Percentiles rank a stretch among this genome's conserved stretches.
phyloP scores from a whole-genome alignment of 1,140 invertebrate species.

The Theocolax elegans region DNA sequence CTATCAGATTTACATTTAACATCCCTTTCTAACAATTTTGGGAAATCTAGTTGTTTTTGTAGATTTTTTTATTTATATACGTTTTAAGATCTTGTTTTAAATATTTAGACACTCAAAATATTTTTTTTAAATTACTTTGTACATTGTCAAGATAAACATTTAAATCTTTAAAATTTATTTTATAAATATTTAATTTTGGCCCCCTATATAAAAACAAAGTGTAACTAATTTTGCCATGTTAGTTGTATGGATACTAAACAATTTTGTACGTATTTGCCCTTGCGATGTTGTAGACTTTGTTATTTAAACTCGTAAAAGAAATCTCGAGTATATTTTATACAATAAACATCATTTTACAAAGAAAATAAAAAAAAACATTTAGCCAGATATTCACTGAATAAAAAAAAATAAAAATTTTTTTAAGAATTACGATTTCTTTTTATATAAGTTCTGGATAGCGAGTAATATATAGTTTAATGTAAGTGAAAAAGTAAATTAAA shows the following conservation, averaged over 20 bases:
- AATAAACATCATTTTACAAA: background rate
- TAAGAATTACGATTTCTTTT: background rate
- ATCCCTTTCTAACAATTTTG: too few species aligned
- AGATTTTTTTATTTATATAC: too few species aligned
- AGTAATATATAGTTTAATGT: background rate
- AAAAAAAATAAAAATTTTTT: background rate
- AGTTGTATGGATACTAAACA: background rate
- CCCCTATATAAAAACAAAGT: conserved; percentile 3
- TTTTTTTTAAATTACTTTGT: too few species aligned
- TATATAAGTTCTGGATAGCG: background rate
- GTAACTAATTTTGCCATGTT: background rate
- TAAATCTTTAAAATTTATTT: too few species aligned
- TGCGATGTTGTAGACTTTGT: background rate
- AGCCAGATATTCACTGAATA: background rate
- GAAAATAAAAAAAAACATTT: background rate
- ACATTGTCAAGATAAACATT: too few species aligned
- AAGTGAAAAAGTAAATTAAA: conserved; percentile 10
- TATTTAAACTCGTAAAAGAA: background rate
- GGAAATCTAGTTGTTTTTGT: too few species aligned
- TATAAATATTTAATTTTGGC: background rate
- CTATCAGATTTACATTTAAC: too few species aligned
- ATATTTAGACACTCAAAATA: too few species aligned
- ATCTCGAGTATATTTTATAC: background rate
- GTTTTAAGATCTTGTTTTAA: too few species aligned
- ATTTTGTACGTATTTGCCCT: background rate